phyloP scores from a whole-genome alignment of 2,797 vertebrate genomes.

The Macroramphosus scolopax region DNA sequence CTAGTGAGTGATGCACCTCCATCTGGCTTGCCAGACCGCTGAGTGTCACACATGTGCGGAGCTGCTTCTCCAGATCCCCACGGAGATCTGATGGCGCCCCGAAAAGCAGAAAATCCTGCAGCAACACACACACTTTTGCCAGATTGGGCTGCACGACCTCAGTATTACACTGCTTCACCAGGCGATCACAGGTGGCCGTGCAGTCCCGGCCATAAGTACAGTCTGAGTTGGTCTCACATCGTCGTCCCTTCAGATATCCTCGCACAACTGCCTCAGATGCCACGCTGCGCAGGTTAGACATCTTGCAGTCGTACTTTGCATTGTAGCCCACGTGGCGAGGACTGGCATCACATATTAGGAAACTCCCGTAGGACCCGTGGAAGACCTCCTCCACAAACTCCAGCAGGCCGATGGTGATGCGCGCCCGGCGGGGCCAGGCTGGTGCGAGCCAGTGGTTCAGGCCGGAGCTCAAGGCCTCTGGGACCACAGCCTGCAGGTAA shows the following conservation, averaged over 20 bases:
- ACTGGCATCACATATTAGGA: slow-evolving; percentile 91
- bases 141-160: slow-evolving; percentile 94
- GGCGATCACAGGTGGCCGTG: slow-evolving; percentile 87
- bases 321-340: slow-evolving; percentile 90
- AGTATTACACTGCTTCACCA: slow-evolving; percentile 90
- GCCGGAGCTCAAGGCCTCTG: slow-evolving; percentile 75
- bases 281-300: slow-evolving; percentile 88
- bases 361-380: slow-evolving; percentile 90
- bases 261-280: slow-evolving; percentile 85
- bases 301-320: slow-evolving; percentile 88
- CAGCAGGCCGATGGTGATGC: slow-evolving; percentile 92
- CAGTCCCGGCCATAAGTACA: slow-evolving; percentile 93
- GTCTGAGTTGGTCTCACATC: slow-evolving; percentile 88
- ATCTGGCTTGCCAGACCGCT: slow-evolving; percentile 94
- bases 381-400: slow-evolving; percentile 98
- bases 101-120: slow-evolving; percentile 89
- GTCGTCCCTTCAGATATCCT: slow-evolving; percentile 86
- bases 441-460: slow-evolving; percentile 94
- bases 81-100: slow-evolving; percentile 85
- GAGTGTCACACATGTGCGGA: slow-evolving; percentile 91
- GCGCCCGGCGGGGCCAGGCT: slow-evolving; percentile 90
- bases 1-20: slow-evolving; percentile 94
- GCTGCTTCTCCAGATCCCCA: slow-evolving; percentile 88
- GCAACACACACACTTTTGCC: slow-evolving; percentile 89
- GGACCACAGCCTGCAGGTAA: slow-evolving; percentile 84